Conservation (phyloP, 2,797 vertebrate species). For the Melopsittacus undulatus region DNA sequence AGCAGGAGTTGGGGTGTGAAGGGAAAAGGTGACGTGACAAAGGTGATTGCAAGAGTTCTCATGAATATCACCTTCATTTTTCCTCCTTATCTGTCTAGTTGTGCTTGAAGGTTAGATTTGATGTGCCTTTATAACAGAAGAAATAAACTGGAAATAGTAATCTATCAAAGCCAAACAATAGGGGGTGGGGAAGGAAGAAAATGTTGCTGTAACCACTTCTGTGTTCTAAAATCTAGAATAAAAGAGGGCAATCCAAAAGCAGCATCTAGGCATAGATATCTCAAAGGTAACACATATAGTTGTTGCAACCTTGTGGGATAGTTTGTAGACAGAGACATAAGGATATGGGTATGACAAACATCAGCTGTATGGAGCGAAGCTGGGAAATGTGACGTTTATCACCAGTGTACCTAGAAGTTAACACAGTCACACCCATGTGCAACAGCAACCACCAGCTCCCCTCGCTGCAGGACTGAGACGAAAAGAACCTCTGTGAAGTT, state of each 20-base stretch:
- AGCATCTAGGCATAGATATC: neutral
- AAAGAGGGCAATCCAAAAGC: neutral
- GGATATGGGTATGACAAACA: neutral
- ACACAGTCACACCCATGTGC: neutral
- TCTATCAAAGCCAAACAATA: neutral
- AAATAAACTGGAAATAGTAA: neutral
- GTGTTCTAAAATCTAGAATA: neutral
- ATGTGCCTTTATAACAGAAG: neutral
- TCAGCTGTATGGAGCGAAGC: neutral
- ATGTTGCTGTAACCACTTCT: neutral
- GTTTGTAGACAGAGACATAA: neutral
- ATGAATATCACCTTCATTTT: neutral
- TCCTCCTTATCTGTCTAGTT: neutral
- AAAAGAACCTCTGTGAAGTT: neutral
- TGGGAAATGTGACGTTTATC: neutral
- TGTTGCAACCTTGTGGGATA: neutral
- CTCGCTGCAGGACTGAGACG: neutral
- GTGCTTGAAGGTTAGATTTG: neutral
- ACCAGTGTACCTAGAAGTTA: neutral
- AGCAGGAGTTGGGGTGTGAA: neutral
- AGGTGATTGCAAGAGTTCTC: neutral
- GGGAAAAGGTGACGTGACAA: neutral
- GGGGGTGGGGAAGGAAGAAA: accelerated
- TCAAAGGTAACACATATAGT: neutral
- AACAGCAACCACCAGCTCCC: neutral